A percentile compares a stretch with the other conserved stretches of the same genome.
Evolutionary conservation across 1,140 invertebrate species (phyloP).

Genomic region (Ostrea edulis): DNA sequence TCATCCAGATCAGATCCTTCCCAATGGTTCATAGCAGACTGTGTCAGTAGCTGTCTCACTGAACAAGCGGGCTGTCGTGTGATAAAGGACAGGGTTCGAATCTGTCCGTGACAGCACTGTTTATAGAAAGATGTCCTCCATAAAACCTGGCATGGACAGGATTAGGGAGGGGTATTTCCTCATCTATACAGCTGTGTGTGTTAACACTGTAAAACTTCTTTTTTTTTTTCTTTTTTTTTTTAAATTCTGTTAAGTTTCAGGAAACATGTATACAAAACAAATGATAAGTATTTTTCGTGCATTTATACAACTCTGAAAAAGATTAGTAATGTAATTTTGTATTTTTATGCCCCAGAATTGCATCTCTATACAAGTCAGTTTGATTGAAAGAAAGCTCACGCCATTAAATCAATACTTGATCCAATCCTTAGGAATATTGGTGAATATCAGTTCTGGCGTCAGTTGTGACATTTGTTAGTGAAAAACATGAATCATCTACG

Average conservation of each 20-base stretch:
- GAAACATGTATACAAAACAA: not conserved
- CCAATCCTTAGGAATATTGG: too few relatives aligned
- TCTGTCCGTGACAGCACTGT: constrained; percentile 20
- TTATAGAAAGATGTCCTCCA: constrained; percentile 9
- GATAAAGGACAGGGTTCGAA: not conserved
- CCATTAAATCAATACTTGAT: too few relatives aligned
- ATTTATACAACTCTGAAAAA: not conserved
- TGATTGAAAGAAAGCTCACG: too few relatives aligned
- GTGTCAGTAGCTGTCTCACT: constrained; percentile 54
- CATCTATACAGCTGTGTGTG: constrained; percentile 22
- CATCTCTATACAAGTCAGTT: too few relatives aligned
- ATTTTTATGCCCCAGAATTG: too few relatives aligned
- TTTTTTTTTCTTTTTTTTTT: not conserved
- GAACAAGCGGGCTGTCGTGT: constrained; percentile 18
- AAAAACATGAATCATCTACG: too few relatives aligned
- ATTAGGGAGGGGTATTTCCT: not conserved
- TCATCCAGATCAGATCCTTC: constrained; percentile 64
- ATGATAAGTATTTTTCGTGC: not conserved
- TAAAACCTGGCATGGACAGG: constrained; percentile 11
- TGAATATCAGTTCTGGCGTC: too few relatives aligned
- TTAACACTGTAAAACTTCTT: not conserved
- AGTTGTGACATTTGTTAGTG: too few relatives aligned
- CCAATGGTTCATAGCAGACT: constrained; percentile 63
- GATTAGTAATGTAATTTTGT: too few relatives aligned
- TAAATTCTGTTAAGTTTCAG: not conserved